These are phyloP conservation scores for Erinaceus europaeus DNA, from an alignment of 2,113 vertebrate species.

Conservation along the genomic window DNA sequence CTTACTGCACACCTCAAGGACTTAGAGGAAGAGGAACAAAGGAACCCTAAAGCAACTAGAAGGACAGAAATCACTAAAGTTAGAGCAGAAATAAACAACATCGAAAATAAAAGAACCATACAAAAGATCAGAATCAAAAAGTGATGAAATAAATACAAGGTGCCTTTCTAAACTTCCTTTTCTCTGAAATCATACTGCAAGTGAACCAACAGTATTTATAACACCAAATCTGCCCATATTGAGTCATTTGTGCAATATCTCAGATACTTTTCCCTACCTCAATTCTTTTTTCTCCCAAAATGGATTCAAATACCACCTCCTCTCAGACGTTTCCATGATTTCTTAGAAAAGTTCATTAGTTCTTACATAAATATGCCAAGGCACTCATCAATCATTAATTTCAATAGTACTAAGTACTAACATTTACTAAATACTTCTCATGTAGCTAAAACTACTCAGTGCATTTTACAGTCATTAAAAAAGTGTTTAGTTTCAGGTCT, in stretches of 20 bases:
- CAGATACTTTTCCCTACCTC: neutral
- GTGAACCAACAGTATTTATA: neutral
- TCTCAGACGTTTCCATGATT: neutral
- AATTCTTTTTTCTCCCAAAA: conserved; percentile 20
- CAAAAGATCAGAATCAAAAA: neutral
- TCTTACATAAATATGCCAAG: neutral
- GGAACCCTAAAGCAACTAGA: too few species aligned
- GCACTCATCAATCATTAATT: conserved; percentile 4
- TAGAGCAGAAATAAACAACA: too few species aligned
- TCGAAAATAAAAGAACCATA: too few species aligned
- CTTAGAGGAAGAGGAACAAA: too few species aligned
- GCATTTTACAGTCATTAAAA: conserved; percentile 36
- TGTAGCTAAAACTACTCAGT: neutral
- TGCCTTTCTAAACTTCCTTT: neutral
- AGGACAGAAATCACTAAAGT: too few species aligned
- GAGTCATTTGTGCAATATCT: neutral
- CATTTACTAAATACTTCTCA: neutral
- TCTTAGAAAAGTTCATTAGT: neutral
- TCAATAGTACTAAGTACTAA: neutral
- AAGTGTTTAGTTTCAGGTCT: conserved; percentile 11
- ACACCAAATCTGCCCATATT: neutral
- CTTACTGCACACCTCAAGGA: too few species aligned
- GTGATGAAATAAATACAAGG: neutral
- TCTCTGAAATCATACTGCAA: neutral
- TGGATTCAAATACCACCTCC: neutral